These are phyloP conservation scores for Mimachlamys varia DNA, from an alignment of 2,888 invertebrate genomes.

Conservation along the genomic window DNA sequence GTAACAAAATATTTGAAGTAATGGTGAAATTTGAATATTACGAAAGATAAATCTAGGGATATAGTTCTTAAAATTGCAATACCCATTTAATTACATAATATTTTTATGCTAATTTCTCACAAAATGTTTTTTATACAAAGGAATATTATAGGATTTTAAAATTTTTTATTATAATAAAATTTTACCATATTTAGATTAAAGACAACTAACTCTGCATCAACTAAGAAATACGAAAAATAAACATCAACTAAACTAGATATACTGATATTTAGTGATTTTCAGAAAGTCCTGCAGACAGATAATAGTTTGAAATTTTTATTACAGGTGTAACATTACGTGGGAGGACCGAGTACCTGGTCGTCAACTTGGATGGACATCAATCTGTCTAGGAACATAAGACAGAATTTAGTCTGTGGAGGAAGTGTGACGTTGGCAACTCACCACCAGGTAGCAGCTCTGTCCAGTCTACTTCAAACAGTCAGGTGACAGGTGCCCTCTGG, in stretches of 20 bases:
- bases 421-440: not conserved
- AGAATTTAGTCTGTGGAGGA: not conserved
- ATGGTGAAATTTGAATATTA: no score
- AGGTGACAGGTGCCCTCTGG: slow-evolving; percentile 14
- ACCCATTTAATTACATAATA: no score
- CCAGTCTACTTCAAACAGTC: slow-evolving; percentile 22
- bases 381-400: not conserved
- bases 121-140: no score
- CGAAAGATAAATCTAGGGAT: no score
- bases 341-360: not conserved
- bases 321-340: slow-evolving; percentile 22
- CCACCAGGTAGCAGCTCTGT: not conserved
- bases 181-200: not conserved
- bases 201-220: not conserved
- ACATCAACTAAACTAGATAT: no score
- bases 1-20: no score
- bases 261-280: not conserved
- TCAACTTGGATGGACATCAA: not conserved
- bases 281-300: not conserved
- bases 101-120: no score
- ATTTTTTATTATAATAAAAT: no score
- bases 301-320: not conserved
- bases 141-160: no score
- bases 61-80: no score
- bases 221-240: not conserved